Base-by-base conservation (phyloP, 2,888 invertebrate species). In the Xanthia icteritia region DNA sequence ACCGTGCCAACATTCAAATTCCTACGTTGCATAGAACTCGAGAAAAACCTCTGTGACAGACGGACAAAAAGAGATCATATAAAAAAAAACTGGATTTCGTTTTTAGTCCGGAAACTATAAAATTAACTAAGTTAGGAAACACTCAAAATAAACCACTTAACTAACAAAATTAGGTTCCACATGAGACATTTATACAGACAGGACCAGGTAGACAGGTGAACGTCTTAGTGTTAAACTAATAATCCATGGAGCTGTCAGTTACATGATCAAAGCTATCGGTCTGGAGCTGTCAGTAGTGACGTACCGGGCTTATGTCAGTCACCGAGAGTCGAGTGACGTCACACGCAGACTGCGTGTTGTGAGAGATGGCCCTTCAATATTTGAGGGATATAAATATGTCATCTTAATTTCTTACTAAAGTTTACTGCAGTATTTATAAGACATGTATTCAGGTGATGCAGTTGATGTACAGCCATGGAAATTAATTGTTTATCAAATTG, bases 231-330 rank as follows among this genome's bases (percentile, higher is more conserved):
- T 20, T 70, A 71, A 64, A n/a, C 36, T 27, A 63, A 42, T 70
- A 71, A 84, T 68, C 39, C 79, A 39, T 15, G 27, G 48, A 48
- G 17, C 17, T 48, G 48, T 48, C 17, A 48, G 48, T 48, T 48
- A 48, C 48, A 48, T 48, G 66, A 71, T 73, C 67, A 76, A 58
- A 67, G 64, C 64, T 58, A 76, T 76, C 73, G 64, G 31, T 27
- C 27, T 20, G 15, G 15, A 23, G 81, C 51, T 60, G 42, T 64
- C 74, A 61, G 58, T 13, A 54, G 69, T 68, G 73, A 79, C 48
- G 56, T 27, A 15, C 9, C 2, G 11, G 54, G 85, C 69, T 85
- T 76, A 70, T 51, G 48, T 68, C 54, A 67, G 69, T 42, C 61
- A 54, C 9, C 42, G 61, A 11, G 20, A 76, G 65, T 17, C 36